These are phyloP conservation scores for Drosophila paranaensis DNA, from an alignment of 2,888 invertebrate genomes.

Conservation along the genomic window DNA sequence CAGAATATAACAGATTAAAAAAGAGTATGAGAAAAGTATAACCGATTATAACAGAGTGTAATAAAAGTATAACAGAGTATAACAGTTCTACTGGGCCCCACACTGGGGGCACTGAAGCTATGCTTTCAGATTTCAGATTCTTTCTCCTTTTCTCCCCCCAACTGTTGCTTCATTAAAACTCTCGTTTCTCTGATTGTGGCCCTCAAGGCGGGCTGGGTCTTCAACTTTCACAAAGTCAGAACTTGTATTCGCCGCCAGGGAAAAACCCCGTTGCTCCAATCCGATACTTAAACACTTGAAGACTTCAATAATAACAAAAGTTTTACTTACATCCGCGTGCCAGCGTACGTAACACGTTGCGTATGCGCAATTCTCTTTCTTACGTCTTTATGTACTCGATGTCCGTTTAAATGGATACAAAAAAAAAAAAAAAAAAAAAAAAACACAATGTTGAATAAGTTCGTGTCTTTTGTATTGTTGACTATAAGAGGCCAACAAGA, in stretches of 20 bases:
- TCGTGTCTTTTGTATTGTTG: neutral
- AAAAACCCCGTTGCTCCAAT: constrained; percentile 50
- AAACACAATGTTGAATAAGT: neutral
- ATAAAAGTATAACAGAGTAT: neutral
- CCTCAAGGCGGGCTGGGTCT: constrained; percentile 33
- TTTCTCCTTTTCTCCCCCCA: neutral
- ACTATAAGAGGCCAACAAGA: neutral
- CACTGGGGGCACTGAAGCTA: neutral
- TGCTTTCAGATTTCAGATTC: constrained; percentile 8
- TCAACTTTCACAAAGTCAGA: constrained; percentile 71
- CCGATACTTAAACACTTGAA: constrained; percentile 34
- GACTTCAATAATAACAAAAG: constrained; percentile 24
- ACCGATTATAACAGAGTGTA: neutral
- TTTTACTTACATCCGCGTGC: constrained; percentile 62
- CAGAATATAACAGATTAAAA: too few species aligned
- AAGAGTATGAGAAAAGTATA: neutral
- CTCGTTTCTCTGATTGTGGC: constrained; percentile 25
- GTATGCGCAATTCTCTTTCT: constrained; percentile 57
- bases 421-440: neutral
- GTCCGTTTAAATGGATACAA: constrained; percentile 4
- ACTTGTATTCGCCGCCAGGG: constrained; percentile 43
- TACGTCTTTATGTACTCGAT: constrained; percentile 9
- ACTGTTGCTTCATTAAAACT: constrained; percentile 37
- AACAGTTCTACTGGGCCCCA: constrained; percentile 6
- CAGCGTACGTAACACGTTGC: constrained; percentile 36